These are phyloP conservation scores for Takifugu flavidus DNA, from an alignment of 2,113 vertebrate genomes.

Conservation along the genomic window DNA sequence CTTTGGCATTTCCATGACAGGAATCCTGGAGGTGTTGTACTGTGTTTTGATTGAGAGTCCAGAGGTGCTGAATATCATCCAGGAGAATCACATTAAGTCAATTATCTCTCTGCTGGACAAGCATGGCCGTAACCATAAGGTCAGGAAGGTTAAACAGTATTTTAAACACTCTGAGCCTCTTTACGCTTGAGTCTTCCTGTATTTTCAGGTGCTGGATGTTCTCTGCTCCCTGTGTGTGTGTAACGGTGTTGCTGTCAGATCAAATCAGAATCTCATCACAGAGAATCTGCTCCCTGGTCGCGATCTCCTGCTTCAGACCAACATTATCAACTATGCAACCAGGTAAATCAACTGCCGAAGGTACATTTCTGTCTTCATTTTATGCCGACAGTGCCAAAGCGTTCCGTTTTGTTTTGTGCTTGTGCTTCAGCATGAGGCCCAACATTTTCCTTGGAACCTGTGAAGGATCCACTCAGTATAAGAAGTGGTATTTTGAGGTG, in stretches of 20 bases:
- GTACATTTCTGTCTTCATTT: neutral
- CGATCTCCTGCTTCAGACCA: conserved; percentile 88
- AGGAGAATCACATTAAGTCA: conserved; percentile 94
- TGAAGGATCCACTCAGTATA: conserved; percentile 87
- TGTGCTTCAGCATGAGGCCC: conserved; percentile 82
- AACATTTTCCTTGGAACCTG: conserved; percentile 90
- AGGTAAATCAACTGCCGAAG: conserved; percentile 69
- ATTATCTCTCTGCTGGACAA: conserved; percentile 93
- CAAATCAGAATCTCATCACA: conserved; percentile 94
- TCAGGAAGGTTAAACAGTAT: conserved; percentile 29
- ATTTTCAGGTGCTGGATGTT: conserved; percentile 84
- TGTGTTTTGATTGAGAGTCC: conserved; percentile 93
- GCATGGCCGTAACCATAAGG: conserved; percentile 94
- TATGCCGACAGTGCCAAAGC: no score
- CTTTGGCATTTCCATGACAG: conserved; percentile 54
- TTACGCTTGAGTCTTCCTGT: conserved; percentile 1
- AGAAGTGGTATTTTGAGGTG: conserved; percentile 92
- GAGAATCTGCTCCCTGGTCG: conserved; percentile 90
- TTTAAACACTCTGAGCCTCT: neutral
- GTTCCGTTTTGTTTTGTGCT: conserved; percentile 5
- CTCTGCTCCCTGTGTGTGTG: conserved; percentile 92
- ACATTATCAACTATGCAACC: conserved; percentile 88
- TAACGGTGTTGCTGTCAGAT: conserved; percentile 90
- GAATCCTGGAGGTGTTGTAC: conserved; percentile 93
- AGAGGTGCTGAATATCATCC: conserved; percentile 92